phyloP scores from a whole-genome alignment of 2,113 vertebrate genomes.

The Lathamus discolor region DNA sequence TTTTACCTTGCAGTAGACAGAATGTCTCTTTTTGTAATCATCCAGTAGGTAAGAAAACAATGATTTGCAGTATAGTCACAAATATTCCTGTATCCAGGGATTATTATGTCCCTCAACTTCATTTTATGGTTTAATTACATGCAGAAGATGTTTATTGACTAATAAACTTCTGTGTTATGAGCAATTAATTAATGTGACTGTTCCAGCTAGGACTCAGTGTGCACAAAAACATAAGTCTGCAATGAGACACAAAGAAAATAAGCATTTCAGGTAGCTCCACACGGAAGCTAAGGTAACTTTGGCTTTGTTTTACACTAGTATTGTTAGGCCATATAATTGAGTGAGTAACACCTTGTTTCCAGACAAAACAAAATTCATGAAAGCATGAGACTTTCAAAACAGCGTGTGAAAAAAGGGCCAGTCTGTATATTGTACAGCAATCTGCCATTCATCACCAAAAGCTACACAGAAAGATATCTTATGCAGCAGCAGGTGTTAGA shows the following conservation, averaged over 20 bases:
- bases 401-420: neutral
- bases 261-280: neutral
- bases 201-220: neutral
- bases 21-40: neutral
- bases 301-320: neutral
- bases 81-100: neutral
- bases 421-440: neutral
- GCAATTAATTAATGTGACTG: slow-evolving; percentile 17
- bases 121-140: slow-evolving; percentile 28
- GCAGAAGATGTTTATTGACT: slow-evolving; percentile 8
- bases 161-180: neutral
- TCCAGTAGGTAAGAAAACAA: neutral
- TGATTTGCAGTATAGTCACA: neutral
- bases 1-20: neutral
- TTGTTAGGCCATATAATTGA: neutral
- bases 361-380: neutral
- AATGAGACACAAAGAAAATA: neutral
- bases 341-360: neutral
- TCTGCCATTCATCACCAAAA: neutral
- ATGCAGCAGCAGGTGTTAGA: neutral
- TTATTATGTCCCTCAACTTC: neutral
- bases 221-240: neutral
- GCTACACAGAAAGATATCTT: neutral
- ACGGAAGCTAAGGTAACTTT: neutral
- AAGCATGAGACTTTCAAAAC: neutral